Conservation (phyloP, 1,140 invertebrate species). For the Psilanteris sp. region DNA sequence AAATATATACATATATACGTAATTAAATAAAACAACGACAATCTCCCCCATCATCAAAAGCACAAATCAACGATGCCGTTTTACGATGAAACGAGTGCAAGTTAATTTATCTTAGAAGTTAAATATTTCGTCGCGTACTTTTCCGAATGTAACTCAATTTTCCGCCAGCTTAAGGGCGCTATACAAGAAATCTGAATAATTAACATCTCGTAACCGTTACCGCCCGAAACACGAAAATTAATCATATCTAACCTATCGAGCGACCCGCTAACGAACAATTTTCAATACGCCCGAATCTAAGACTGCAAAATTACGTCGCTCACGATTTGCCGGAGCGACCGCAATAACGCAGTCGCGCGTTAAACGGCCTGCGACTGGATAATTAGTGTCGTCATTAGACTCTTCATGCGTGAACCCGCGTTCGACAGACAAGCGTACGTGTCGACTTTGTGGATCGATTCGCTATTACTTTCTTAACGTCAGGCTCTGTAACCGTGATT, state of each 20-base stretch:
- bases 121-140: too few species aligned
- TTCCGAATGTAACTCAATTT: slow-evolving; percentile 22
- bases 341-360: slow-evolving; percentile 46
- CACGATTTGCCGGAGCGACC: not conserved
- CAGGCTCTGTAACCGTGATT: not conserved
- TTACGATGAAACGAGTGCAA: too few species aligned
- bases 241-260: slow-evolving; percentile 1
- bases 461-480: slow-evolving; percentile 26
- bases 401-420: slow-evolving; percentile 25
- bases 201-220: slow-evolving; percentile 14
- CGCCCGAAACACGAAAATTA: slow-evolving; percentile 8
- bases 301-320: slow-evolving; percentile 3
- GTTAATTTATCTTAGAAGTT: too few species aligned
- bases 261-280: not conserved
- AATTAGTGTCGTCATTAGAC: slow-evolving; percentile 62
- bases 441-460: slow-evolving; percentile 18
- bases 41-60: too few species aligned
- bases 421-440: slow-evolving; percentile 4
- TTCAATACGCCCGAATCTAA: slow-evolving; percentile 4
- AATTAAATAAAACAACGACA: too few species aligned
- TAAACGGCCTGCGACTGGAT: slow-evolving; percentile 62
- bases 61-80: too few species aligned
- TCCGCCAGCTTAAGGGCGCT: slow-evolving; percentile 13
- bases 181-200: slow-evolving; percentile 4
- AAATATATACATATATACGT: too few species aligned